Evolutionary conservation across 2,797 vertebrate genomes (phyloP), one percentile per base, ranked within the genome.

Genomic region (Mormyrus hasselquistii): DNA sequence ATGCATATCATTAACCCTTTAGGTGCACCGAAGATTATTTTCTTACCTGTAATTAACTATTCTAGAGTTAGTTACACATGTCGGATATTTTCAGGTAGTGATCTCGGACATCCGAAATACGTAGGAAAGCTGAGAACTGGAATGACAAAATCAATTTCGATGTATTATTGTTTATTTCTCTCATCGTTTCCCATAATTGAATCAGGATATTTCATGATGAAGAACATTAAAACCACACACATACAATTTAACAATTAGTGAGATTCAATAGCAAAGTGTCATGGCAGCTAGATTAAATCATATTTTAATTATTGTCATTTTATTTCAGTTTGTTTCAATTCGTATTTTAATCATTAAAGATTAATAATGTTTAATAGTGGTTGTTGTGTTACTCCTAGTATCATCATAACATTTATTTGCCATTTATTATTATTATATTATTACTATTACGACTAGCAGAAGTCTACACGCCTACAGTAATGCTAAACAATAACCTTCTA

Each of bases 31-130:
- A 93, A 91, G 94, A 94, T 94, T 93, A 94, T 95, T 96, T 95
- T 95, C 92, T 95, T 95, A 93, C 94, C 95, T 95, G 95, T 95
- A 91, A 95, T 95, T 93, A 95, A 95, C 94, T 92, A 92, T 93
- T 94, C 94, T 94, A 95, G 94, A 93, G 93, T 93, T 94, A 93
- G 92, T 94, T 95, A 92, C 94, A 95, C 95, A 94, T 95, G 95
- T 95, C 94, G 93, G 92, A 91, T 93, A 93, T 91, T 49, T 92
- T 93, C 90, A 91, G 90, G 93, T 92, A 93, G 93, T 94, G 93
- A 92, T 93, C 91, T 90, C 82, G 90, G 90, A 93, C 62, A 89
- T 92, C 90, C 92, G 50, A 89, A 91, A 93, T 89, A 86, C 41
- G 44, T 34, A 65, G 65, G 59, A 9, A 90, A 91, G 41, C 85